phyloP scores from a whole-genome alignment of 2,797 vertebrate species.

The Melanogrammus aeglefinus region DNA sequence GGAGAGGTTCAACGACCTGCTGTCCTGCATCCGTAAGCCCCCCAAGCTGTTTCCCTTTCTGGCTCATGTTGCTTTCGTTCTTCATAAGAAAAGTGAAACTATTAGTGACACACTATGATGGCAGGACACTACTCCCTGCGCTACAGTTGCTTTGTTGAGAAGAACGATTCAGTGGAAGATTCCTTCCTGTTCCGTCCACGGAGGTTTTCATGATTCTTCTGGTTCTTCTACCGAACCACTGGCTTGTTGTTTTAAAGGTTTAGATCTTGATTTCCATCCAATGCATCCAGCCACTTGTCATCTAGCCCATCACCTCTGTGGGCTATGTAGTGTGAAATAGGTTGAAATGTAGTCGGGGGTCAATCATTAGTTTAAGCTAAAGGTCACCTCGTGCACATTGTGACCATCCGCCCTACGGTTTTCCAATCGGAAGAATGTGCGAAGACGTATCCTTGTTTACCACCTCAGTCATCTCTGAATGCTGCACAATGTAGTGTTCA shows the following conservation, averaged over 20 bases:
- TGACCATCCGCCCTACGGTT: neutral
- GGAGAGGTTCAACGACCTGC: conserved; percentile 96
- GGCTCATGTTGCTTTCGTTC: neutral
- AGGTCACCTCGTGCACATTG: neutral
- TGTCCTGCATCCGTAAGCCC: conserved; percentile 95
- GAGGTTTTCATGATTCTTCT: neutral
- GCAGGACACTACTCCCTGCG: neutral
- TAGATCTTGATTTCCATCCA: too few relatives aligned
- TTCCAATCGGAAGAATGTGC: conserved; percentile 2
- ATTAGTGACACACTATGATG: neutral
- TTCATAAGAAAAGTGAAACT: neutral
- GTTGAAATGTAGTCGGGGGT: neutral
- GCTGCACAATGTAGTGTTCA: conserved; percentile 19
- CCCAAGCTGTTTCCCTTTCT: neutral
- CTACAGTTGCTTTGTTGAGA: neutral
- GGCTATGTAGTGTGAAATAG: neutral
- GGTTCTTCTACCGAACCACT: too few relatives aligned
- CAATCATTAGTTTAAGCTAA: neutral
- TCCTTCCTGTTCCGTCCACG: neutral
- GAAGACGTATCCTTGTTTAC: neutral
- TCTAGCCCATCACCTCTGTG: neutral
- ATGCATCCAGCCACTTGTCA: too few relatives aligned
- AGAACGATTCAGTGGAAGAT: neutral
- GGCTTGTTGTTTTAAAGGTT: too few relatives aligned
- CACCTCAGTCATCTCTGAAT: conserved; percentile 14